Percentiles rank a stretch among this genome's conserved stretches.
Conservation (phyloP, 2,888 invertebrate species). For the Pristionchus maxplancki region DNA sequence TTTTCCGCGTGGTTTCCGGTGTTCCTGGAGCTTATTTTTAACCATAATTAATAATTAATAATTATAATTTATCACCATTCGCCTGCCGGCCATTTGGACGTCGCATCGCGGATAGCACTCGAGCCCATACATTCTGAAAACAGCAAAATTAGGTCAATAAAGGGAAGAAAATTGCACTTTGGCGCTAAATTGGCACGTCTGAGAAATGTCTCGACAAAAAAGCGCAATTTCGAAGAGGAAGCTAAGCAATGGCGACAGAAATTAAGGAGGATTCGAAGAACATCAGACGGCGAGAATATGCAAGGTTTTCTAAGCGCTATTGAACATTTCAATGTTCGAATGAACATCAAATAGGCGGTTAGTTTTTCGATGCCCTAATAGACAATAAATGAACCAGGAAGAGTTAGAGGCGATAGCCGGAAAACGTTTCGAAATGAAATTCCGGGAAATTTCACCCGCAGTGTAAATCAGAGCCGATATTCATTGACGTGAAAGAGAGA, state of each 20-base stretch:
- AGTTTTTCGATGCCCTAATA: too few relatives aligned
- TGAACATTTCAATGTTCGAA: too few relatives aligned
- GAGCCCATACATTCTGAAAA: not conserved
- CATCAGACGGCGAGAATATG: not conserved
- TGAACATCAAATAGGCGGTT: too few relatives aligned
- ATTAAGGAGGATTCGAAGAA: not conserved
- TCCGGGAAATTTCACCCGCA: not conserved
- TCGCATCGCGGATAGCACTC: not conserved
- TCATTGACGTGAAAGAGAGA: conserved; percentile 2
- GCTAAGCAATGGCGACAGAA: not conserved
- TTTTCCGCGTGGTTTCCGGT: not conserved
- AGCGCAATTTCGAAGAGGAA: not conserved
- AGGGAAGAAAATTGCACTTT: not conserved
- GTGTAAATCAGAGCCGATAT: not conserved
- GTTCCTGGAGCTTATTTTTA: not conserved
- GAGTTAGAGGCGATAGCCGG: not conserved
- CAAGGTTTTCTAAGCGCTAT: too few relatives aligned
- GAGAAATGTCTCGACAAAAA: not conserved
- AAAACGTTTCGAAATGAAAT: not conserved
- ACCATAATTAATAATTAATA: not conserved
- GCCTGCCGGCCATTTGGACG: not conserved
- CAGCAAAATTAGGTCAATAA: not conserved
- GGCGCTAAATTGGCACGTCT: not conserved
- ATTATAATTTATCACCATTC: not conserved
- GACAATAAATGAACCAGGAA: not conserved